Evolutionary conservation across 2,888 invertebrate genomes (phyloP).

Genomic region (Branchellion lobata): DNA sequence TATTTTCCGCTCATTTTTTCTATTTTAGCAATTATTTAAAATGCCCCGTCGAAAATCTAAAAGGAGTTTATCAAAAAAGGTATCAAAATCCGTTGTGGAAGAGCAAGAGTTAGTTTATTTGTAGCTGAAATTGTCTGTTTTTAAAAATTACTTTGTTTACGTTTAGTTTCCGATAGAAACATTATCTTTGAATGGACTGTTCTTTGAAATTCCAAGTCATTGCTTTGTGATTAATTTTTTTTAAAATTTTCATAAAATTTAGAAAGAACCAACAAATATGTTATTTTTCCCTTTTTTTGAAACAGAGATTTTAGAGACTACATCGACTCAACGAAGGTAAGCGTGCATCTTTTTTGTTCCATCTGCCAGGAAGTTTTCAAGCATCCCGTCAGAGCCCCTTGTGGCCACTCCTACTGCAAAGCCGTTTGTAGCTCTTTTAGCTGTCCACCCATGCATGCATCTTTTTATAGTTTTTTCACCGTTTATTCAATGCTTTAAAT

Average conservation of each 20-base stretch:
- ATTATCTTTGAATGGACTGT: too few relatives aligned
- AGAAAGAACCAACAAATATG: neutral
- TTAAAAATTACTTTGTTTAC: neutral
- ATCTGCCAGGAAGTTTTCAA: constrained; percentile 57
- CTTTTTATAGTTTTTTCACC: neutral
- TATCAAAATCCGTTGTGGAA: neutral
- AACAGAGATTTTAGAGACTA: constrained; percentile 53
- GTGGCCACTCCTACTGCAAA: constrained; percentile 58
- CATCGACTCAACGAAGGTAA: constrained; percentile 56
- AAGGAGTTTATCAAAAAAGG: neutral
- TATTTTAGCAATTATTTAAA: neutral
- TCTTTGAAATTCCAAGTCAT: too few relatives aligned
- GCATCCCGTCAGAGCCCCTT: constrained; percentile 57
- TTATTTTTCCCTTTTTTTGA: too few relatives aligned
- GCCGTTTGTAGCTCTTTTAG: constrained; percentile 50
- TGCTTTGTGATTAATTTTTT: neutral
- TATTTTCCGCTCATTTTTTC: neutral
- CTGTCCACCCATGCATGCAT: neutral
- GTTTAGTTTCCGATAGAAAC: neutral
- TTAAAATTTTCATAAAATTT: neutral
- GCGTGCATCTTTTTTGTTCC: constrained; percentile 56
- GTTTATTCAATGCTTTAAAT: neutral
- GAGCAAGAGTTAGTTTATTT: constrained; percentile 8
- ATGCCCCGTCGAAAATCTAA: neutral
- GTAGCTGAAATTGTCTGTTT: neutral